Evolutionary conservation across 1,140 invertebrate genomes (phyloP).

Genomic region (Geopemphigus sp.): DNA sequence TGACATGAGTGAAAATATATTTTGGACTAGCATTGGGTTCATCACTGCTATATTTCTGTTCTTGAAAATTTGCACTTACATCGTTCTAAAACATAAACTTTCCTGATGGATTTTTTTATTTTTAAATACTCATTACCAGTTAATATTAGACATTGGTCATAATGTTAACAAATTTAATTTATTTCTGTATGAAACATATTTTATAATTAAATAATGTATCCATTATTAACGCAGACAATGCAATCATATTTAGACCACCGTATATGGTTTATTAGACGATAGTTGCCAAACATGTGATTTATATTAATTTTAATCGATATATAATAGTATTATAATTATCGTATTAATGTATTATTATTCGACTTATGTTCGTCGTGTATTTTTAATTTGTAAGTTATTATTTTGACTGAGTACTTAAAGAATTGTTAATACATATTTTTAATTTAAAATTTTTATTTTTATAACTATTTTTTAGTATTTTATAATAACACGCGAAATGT

Average conservation of each 20-base stretch:
- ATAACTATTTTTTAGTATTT: background rate
- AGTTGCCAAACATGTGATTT: background rate
- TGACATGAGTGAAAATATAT: constrained; percentile 37
- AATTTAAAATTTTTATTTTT: background rate
- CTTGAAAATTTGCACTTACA: constrained; percentile 31
- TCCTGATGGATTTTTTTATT: constrained; percentile 4
- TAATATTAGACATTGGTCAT: background rate
- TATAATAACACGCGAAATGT: background rate
- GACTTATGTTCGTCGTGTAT: background rate
- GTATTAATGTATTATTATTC: background rate
- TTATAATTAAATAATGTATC: background rate
- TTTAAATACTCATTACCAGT: background rate
- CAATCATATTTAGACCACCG: background rate
- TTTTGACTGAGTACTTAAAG: background rate
- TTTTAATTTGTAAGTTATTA: background rate
- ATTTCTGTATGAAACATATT: background rate
- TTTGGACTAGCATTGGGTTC: constrained; percentile 27
- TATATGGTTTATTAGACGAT: background rate
- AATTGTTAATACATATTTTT: background rate
- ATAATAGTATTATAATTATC: background rate
- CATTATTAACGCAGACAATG: background rate
- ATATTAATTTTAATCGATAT: background rate
- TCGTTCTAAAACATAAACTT: constrained; percentile 35
- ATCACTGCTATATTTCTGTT: constrained; percentile 10
- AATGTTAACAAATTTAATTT: background rate